Conservation (phyloP, 2,113 vertebrate genomes). For the Platycercus adscitus region DNA sequence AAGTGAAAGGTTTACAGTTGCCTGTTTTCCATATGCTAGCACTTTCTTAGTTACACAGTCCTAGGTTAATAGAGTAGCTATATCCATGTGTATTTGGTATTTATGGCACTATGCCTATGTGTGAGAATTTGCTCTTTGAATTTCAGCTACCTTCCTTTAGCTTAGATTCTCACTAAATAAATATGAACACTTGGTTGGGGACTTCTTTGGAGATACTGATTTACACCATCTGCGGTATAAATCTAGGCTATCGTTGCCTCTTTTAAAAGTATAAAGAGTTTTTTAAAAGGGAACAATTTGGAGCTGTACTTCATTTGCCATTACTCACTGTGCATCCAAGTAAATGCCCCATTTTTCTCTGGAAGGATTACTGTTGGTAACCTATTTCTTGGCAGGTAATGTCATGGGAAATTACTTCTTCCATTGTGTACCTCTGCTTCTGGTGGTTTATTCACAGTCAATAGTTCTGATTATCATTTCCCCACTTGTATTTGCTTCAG, state of each 20-base stretch:
- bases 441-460: conserved; percentile 26
- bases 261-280: background rate
- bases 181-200: background rate
- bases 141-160: background rate
- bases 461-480: background rate
- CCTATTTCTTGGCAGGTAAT: background rate
- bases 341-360: background rate
- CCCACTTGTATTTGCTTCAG: background rate
- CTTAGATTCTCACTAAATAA: background rate
- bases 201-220: background rate
- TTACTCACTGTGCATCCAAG: background rate
- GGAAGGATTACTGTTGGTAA: conserved; percentile 2
- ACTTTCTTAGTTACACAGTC: background rate
- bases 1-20: background rate
- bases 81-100: background rate
- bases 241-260: background rate
- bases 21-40: background rate
- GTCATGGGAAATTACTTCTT: conserved; percentile 24
- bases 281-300: background rate
- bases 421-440: background rate
- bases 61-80: background rate
- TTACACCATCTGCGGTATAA: background rate
- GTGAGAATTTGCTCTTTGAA: background rate
- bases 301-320: background rate
- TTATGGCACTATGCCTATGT: background rate